Conservation (phyloP, 2,888 invertebrate species). For the Camptogramma bilineatum region DNA sequence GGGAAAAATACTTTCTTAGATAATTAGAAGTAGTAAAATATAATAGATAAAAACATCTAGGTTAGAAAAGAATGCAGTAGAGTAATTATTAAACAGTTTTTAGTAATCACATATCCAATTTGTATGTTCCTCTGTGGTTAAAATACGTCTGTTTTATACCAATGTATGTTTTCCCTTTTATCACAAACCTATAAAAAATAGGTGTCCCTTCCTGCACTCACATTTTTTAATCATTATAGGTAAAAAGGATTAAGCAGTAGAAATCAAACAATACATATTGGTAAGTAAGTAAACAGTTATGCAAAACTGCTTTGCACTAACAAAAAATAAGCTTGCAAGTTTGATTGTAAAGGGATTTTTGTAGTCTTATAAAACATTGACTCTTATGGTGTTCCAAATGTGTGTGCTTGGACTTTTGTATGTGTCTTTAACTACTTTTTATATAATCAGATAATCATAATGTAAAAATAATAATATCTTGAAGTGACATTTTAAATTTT, state of each 20-base stretch:
- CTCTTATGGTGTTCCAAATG: neutral
- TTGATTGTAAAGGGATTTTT: neutral
- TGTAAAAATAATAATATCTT: too few relatives aligned
- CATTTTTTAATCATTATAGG: conserved; percentile 60
- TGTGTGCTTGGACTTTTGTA: neutral
- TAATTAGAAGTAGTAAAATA: too few relatives aligned
- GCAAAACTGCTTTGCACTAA: conserved; percentile 38
- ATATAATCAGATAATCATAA: too few relatives aligned
- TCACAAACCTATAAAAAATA: conserved; percentile 14
- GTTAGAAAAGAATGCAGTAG: neutral
- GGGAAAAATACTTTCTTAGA: too few relatives aligned
- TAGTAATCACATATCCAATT: neutral
- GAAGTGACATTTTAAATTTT: too few relatives aligned
- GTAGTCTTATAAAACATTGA: neutral
- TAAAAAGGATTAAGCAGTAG: conserved; percentile 73
- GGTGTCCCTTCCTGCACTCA: conserved; percentile 7
- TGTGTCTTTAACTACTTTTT: neutral
- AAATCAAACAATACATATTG: conserved; percentile 46
- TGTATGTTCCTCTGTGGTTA: neutral
- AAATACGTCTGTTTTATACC: neutral
- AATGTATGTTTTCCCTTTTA: neutral
- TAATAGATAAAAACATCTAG: too few relatives aligned
- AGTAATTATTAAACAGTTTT: neutral
- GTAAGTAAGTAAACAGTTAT: conserved; percentile 45
- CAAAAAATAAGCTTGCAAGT: conserved; percentile 1